Base-by-base conservation (phyloP, 2,888 invertebrate species). In the Leptinotarsa tumamoca region DNA sequence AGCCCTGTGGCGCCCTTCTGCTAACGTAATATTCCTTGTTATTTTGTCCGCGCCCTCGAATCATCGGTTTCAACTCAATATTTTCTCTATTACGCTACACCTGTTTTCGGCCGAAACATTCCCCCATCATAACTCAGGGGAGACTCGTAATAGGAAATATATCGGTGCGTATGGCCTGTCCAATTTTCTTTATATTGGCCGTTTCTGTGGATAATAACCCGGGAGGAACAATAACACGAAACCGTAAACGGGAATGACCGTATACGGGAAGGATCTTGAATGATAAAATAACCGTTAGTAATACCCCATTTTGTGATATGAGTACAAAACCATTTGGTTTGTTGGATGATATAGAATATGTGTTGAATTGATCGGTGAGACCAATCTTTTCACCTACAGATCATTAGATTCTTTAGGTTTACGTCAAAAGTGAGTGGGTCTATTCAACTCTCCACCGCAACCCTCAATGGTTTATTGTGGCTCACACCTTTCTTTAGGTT, bases 41-140 rank as follows among this genome's bases (percentile, higher is more conserved):
- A 74, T 77, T 76, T 71, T 68, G 68, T 43, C 68, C 77, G 68
- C 56, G 72, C 77, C 74, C 74, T 77, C 71, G 77, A 71, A 72
- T 77, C 77, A 77, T 77, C 72, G 71, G 74, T 71, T 77, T 72
- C 77, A 69, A 77, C 77, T 77, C 77, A 74, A 77, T 77, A 77
- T 74, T 77, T 77, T 77, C 77, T 77, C 72, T 72, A 77, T 77
- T 77, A 77, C 61, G 74, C 54, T 74, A 78, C 79, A 79, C 79
- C 79, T 79, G 78, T 74, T 76, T 76, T 73, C 68, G 72, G 56
- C 43, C 69, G 43, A 67, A 72, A 76, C 67, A 75, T 77, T 77
- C 72, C 58, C 72, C 68, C 63, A 58, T 33, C 70, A 67, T 78
- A 78, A 75, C 73, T 76, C 78, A 68, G 54, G 71, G 70, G 78